Percentiles rank a stretch among this genome's conserved stretches.
These are phyloP conservation scores for Pelmatolapia mariae DNA, from an alignment of 2,113 vertebrate species.

Conservation along the genomic window DNA sequence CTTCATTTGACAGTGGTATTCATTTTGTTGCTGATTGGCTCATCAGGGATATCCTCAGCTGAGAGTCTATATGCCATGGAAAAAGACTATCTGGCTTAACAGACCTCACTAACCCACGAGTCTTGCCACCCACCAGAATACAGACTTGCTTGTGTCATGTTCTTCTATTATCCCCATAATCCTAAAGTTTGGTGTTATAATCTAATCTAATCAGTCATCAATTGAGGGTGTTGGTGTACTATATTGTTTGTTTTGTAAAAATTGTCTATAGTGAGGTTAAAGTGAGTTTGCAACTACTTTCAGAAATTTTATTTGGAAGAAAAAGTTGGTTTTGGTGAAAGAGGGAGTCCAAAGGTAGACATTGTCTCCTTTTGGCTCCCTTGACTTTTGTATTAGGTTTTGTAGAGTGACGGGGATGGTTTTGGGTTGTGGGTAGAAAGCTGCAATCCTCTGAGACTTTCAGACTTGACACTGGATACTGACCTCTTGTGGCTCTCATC, in stretches of 20 bases:
- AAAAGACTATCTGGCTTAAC: background rate
- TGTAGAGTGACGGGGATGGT: slow-evolving; percentile 21
- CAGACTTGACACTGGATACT: slow-evolving; percentile 19
- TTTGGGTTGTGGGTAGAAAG: slow-evolving; percentile 16
- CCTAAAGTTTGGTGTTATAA: background rate
- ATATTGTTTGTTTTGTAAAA: background rate
- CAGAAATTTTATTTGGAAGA: background rate
- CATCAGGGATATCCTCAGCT: background rate
- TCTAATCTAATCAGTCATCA: background rate
- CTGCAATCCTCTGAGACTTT: background rate
- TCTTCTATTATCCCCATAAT: background rate
- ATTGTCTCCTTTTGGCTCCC: slow-evolving; percentile 46
- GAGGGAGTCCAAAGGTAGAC: slow-evolving; percentile 52
- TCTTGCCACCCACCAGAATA: background rate
- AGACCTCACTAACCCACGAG: background rate
- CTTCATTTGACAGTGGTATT: background rate
- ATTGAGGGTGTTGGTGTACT: background rate
- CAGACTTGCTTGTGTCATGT: background rate
- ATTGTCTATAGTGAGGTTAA: background rate
- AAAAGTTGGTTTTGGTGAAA: slow-evolving; percentile 6
- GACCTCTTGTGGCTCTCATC: slow-evolving; percentile 59
- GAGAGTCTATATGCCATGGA: background rate
- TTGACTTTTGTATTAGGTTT: slow-evolving; percentile 6
- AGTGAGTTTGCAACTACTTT: background rate
- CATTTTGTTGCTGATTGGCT: background rate